A percentile compares a stretch with the other conserved stretches of the same genome.
Conservation (phyloP, 1,140 invertebrate genomes). For the Pollicipes pollicipes region DNA sequence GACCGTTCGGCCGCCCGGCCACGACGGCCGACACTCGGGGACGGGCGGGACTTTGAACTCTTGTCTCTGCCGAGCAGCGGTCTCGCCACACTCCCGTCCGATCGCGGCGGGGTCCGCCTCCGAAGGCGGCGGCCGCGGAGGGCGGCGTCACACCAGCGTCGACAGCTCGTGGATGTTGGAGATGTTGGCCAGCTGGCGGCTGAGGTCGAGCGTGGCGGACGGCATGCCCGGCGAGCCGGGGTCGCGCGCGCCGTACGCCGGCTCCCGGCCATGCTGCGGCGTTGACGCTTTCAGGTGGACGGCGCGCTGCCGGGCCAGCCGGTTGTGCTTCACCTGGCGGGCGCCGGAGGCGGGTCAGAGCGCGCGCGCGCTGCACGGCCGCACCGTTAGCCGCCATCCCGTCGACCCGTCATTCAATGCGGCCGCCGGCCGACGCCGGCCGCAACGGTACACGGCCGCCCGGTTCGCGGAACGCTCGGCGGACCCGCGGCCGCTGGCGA, state of each 20-base stretch:
- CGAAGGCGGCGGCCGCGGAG: not conserved
- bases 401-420: too few species aligned
- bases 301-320: not conserved
- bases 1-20: not conserved
- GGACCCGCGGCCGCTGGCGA: too few species aligned
- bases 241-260: not conserved
- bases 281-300: not conserved
- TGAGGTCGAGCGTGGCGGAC: not conserved
- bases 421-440: too few species aligned
- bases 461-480: too few species aligned
- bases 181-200: not conserved
- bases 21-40: not conserved
- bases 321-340: not conserved
- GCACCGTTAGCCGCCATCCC: too few species aligned
- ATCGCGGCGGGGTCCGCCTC: not conserved
- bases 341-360: not conserved
- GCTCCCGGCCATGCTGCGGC: not conserved
- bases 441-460: too few species aligned
- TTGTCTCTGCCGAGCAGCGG: not conserved
- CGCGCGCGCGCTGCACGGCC: too few species aligned
- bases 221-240: not conserved
- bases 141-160: not conserved
- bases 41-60: slow-evolving; percentile 1
- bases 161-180: not conserved
- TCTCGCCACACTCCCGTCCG: not conserved